Conservation (phyloP, 2,113 vertebrate species). For the Melospiza georgiana region DNA sequence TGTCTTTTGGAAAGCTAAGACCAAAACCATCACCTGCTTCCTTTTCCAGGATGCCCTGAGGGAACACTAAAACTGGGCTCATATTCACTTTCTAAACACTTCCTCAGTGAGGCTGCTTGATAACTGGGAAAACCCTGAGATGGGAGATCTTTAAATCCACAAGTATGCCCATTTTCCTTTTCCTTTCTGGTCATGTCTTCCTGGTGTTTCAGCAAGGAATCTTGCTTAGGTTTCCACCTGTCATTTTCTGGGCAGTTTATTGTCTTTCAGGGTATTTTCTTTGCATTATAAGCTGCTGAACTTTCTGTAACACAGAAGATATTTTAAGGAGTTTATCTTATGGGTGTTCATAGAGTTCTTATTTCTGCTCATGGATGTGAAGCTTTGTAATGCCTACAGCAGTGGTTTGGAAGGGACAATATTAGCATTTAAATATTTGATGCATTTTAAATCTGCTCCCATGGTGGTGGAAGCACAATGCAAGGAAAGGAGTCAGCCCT, state of each 20-base stretch:
- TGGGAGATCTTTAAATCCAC: neutral
- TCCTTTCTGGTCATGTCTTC: neutral
- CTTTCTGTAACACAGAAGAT: neutral
- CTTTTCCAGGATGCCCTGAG: neutral
- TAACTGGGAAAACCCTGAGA: neutral
- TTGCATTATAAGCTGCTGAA: neutral
- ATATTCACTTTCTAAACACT: neutral
- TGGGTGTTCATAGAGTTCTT: neutral
- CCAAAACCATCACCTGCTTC: neutral
- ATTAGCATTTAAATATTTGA: neutral
- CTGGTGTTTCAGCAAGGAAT: neutral
- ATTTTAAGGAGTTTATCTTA: neutral
- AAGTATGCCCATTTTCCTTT: neutral
- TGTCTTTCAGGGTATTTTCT: neutral
- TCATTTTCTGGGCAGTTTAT: neutral
- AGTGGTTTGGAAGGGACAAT: neutral
- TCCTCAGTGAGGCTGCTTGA: neutral
- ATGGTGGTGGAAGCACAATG: neutral
- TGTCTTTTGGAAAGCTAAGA: neutral
- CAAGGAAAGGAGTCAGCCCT: neutral
- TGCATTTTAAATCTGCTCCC: neutral
- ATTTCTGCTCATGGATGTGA: neutral
- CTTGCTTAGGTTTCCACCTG: neutral
- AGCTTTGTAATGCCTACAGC: neutral
- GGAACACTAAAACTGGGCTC: neutral